These are phyloP conservation scores for Rachycentron canadum DNA, from an alignment of 2,797 vertebrate genomes.

Conservation along the genomic window DNA sequence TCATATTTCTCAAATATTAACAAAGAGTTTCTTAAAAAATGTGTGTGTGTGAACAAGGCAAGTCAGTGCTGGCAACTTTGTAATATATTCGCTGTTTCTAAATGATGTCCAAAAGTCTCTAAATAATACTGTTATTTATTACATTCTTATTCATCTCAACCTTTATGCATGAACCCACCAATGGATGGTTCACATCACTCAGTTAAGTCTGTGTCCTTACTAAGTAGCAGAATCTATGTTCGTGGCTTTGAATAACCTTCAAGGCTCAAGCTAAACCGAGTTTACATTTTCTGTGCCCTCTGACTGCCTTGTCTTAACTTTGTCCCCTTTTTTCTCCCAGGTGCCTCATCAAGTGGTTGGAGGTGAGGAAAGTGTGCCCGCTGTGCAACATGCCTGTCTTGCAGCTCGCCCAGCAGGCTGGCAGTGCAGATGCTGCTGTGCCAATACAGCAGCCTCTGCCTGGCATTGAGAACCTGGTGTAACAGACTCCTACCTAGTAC, in stretches of 20 bases:
- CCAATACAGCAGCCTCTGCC: conserved; percentile 91
- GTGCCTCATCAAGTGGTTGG: conserved; percentile 99
- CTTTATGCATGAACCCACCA: background rate
- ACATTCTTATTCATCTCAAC: background rate
- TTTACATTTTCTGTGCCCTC: background rate
- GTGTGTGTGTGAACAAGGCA: too few relatives aligned
- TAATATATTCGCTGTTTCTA: too few relatives aligned
- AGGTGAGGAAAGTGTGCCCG: conserved; percentile 98
- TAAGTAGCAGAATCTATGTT: background rate
- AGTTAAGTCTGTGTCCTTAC: background rate
- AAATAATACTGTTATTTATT: background rate
- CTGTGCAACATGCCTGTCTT: conserved; percentile 98
- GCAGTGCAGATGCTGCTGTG: conserved; percentile 74
- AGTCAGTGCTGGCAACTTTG: background rate
- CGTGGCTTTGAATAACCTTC: background rate
- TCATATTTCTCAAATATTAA: too few relatives aligned
- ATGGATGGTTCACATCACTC: background rate
- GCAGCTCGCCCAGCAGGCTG: conserved; percentile 94
- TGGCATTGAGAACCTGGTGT: conserved; percentile 95
- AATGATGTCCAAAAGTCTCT: background rate
- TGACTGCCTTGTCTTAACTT: background rate
- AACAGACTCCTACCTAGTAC: conserved; percentile 69
- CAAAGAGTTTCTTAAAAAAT: too few relatives aligned
- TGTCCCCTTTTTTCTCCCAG: conserved; percentile 72
- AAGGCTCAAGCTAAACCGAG: background rate